Base-by-base conservation (phyloP, 2,113 vertebrate genomes). In the Falcunculus frontatus region DNA sequence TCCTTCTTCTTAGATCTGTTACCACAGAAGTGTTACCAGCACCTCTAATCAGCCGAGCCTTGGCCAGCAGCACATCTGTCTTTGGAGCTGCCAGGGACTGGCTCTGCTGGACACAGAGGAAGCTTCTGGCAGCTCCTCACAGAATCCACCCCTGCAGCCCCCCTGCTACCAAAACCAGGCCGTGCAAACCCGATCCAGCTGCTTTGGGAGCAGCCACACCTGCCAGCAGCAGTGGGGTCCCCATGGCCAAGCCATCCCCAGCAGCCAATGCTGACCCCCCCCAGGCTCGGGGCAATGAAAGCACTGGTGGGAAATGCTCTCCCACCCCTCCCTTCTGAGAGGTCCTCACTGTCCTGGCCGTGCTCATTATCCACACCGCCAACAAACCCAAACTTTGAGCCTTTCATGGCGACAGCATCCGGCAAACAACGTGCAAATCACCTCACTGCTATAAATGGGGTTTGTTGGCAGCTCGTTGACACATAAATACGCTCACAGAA, bases 251-350 rank as follows among this genome's bases (percentile, higher is more conserved):
- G 56, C 56, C 22, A 21, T 39, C 2, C 30, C 32, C 49, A 10
- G 44, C 26, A 22, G 49, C 64, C 11, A 0, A 20, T 1, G 27
- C 33, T 21, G 67, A 32, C 15, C 17, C 32, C 42, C 32, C 32
- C 42, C 32, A 50, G 47, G 26, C 65, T 9, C 4, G 0, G 0
- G 20, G 44, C 2, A 17, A 16, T 0, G 3, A 8, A 25, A n/a
- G 44, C 3, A 6, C 20, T 2, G 2, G 19, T 3, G 3, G 3
- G 4, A 13, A 25, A 4, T 1, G 13, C 37, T 37, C 49, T 50
- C 37, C 18, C 4, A 32, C 13, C 42, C 30, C 29, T 73, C 44
- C 44, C 5, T 0, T 3, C 60, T 21, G 60, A 41, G 39, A 30
- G 27, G 13, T 41, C 18, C 1, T 49, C 1, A 0, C 17, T 39